Conservation (phyloP, 2,888 invertebrate species). For the Congeria kusceri region DNA sequence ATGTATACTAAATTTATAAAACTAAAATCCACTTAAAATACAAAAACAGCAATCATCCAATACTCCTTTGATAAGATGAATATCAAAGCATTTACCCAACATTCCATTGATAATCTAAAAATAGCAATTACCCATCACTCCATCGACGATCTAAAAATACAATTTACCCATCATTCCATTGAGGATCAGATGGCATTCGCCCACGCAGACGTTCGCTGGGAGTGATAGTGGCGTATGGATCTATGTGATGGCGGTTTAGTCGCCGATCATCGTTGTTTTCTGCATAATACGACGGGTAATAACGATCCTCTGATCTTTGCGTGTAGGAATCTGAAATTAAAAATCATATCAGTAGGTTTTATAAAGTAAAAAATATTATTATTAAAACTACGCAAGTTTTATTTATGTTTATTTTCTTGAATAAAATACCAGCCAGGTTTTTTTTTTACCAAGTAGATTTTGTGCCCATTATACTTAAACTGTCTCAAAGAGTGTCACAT, state of each 20-base stretch:
- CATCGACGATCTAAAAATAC: slow-evolving; percentile 4
- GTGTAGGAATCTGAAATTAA: slow-evolving; percentile 61
- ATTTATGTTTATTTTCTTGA: not conserved
- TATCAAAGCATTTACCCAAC: no score
- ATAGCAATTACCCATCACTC: slow-evolving; percentile 46
- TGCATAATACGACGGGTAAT: slow-evolving; percentile 82
- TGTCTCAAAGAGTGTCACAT: no score
- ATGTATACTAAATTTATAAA: slow-evolving; percentile 8
- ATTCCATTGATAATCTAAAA: no score
- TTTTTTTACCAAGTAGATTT: not conserved
- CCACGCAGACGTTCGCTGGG: slow-evolving; percentile 81
- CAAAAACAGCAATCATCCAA: no score
- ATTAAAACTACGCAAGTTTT: not conserved
- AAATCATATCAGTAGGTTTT: not conserved
- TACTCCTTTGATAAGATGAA: no score
- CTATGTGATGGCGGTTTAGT: slow-evolving; percentile 82
- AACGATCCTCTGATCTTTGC: slow-evolving; percentile 76
- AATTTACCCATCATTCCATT: slow-evolving; percentile 56
- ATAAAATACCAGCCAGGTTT: not conserved
- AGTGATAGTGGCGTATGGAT: slow-evolving; percentile 83
- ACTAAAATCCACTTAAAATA: not conserved
- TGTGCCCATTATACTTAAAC: no score
- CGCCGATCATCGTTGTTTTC: slow-evolving; percentile 78
- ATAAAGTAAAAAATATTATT: not conserved
- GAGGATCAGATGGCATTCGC: slow-evolving; percentile 62